Base-by-base conservation (phyloP, 2,113 vertebrate species). In the Labeo rohita region DNA sequence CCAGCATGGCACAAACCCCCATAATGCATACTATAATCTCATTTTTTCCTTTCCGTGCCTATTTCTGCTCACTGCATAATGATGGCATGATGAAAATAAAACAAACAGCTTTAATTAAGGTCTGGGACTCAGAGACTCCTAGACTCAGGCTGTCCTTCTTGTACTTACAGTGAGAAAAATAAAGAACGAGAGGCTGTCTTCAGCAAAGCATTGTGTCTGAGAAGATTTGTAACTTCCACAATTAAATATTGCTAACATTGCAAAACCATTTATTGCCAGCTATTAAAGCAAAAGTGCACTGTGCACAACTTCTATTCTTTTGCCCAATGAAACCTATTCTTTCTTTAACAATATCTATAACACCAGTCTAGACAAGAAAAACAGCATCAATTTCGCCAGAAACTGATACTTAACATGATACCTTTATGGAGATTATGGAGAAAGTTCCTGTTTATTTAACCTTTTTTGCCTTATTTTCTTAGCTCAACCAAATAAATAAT, bases 91-190 rank as follows among this genome's bases (percentile, higher is more conserved):
- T 90, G 88, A 90, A 81, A 70, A 70, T 45, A 89, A 87, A 87
- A 87, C 89, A 92, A 92, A 91, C 89, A 91, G 86, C 87, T 86
- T 83, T 91, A 90, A 92, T 92, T 89, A 92, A 87, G 74, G 66
- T 61, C 61, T 73, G 50, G 63, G 18, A 75, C 45, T 56, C 13
- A 8, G 82, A 65, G 56, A 50, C 43, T 73, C 9, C 21, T n/a
- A 6, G 43, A 36, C 43, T 74, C 45, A 34, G 68, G 75, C 4
- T 18, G 45, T 11, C 21, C 47, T 45, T 56, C 12, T 47, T 85
- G 49, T 59, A 61, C 61, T 39, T 68, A 68, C 80, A 28, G 80
- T 15, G 16, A 65, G 54, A 56, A 63, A n/a, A 61, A 23, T 23
- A 63, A 63, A 70, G n/a, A 66, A 43, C n/a, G 78, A 54, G 43